phyloP scores from a whole-genome alignment of 2,888 invertebrate species.

The Macrophya alboannulata region DNA sequence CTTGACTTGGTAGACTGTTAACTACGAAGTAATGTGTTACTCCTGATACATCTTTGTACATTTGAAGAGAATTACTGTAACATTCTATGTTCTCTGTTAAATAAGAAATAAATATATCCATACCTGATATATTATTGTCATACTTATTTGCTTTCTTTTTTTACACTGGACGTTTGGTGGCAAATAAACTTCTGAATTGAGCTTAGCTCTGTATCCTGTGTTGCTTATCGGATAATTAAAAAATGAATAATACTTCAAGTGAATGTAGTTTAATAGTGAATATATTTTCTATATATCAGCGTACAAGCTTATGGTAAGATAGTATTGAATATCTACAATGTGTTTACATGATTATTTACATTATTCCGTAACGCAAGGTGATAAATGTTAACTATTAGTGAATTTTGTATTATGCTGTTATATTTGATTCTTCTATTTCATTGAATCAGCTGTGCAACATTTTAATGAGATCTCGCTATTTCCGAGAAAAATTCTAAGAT shows the following conservation, averaged over 20 bases:
- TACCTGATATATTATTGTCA: conserved; percentile 23
- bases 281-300: conserved; percentile 35
- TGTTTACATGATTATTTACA: conserved; percentile 53
- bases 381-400: conserved; percentile 18
- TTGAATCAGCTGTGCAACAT: not conserved
- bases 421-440: not conserved
- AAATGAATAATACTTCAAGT: not conserved
- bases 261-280: conserved; percentile 13
- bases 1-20: conserved; percentile 51
- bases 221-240: not conserved
- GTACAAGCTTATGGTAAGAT: conserved; percentile 4
- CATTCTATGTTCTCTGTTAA: conserved; percentile 34
- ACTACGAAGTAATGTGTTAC: conserved; percentile 38
- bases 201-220: not conserved
- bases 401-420: not conserved
- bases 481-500: conserved; percentile 98
- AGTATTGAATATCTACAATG: conserved; percentile 45
- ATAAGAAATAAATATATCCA: conserved; percentile 5
- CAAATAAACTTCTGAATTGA: not conserved
- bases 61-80: conserved; percentile 28
- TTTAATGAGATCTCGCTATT: conserved; percentile 96
- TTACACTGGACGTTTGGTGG: not conserved
- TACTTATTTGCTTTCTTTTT: not conserved
- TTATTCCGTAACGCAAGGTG: conserved; percentile 20
- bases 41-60: conserved; percentile 20